These are phyloP conservation scores for Clistopyga incitator DNA, from an alignment of 2,888 invertebrate genomes.

Conservation along the genomic window DNA sequence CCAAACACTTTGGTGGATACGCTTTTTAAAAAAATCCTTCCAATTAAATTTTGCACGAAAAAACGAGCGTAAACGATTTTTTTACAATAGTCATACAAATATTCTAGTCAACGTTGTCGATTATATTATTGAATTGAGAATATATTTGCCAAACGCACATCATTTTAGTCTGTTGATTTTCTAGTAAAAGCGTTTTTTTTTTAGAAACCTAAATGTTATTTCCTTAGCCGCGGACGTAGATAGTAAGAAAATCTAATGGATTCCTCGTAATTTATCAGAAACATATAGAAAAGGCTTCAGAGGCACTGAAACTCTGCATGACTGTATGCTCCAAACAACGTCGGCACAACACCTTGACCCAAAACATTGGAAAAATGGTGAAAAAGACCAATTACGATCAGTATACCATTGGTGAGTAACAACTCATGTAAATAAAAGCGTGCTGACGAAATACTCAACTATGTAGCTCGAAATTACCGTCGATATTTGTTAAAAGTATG, in stretches of 20 bases:
- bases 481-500: background rate
- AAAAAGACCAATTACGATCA: constrained; percentile 91
- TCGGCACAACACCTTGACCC: constrained; percentile 89
- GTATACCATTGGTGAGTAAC: constrained; percentile 87
- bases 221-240: background rate
- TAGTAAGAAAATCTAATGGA: constrained; percentile 40
- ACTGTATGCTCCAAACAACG: constrained; percentile 91
- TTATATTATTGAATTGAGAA: too few relatives aligned
- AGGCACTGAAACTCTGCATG: constrained; percentile 91
- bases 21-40: too few relatives aligned
- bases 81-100: too few relatives aligned
- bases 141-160: too few relatives aligned
- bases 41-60: too few relatives aligned
- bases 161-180: background rate
- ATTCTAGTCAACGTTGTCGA: too few relatives aligned
- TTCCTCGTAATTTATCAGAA: constrained; percentile 76
- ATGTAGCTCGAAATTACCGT: background rate
- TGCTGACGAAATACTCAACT: background rate
- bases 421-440: constrained; percentile 10
- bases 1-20: background rate
- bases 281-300: constrained; percentile 90
- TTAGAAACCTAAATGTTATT: background rate
- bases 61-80: too few relatives aligned
- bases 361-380: constrained; percentile 93
- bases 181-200: background rate